These are phyloP conservation scores for Alcis repandata DNA, from an alignment of 2,888 invertebrate species.

Conservation along the genomic window DNA sequence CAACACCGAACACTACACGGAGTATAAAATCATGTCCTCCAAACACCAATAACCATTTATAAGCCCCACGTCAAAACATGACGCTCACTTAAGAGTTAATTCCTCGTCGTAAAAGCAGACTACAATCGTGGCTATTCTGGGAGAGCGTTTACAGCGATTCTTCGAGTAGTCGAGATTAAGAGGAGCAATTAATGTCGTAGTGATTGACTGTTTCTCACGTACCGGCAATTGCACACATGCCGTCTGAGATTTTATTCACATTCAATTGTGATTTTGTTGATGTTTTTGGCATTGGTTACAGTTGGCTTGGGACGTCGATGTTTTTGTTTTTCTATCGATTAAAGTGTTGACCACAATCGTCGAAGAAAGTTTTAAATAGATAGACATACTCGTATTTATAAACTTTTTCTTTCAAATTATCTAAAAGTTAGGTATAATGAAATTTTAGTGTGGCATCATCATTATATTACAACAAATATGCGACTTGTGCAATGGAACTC, in stretches of 20 bases:
- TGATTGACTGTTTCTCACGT: slow-evolving; percentile 74
- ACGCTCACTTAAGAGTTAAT: slow-evolving; percentile 62
- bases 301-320: not conserved
- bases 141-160: slow-evolving; percentile 66
- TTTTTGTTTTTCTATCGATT: too few relatives aligned
- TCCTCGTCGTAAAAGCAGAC: slow-evolving; percentile 67
- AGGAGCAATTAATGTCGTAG: slow-evolving; percentile 73
- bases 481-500: too few relatives aligned
- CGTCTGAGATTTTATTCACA: slow-evolving; percentile 31
- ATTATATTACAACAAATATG: too few relatives aligned
- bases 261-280: slow-evolving; percentile 19
- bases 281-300: not conserved
- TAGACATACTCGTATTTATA: too few relatives aligned
- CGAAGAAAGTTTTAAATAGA: too few relatives aligned
- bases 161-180: slow-evolving; percentile 73
- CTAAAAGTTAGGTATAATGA: too few relatives aligned
- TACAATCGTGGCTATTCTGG: slow-evolving; percentile 76
- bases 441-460: too few relatives aligned
- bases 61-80: slow-evolving; percentile 78
- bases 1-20: slow-evolving; percentile 34
- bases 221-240: slow-evolving; percentile 20
- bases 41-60: slow-evolving; percentile 74
- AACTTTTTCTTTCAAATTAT: too few relatives aligned
- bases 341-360: too few relatives aligned
- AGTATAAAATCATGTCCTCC: slow-evolving; percentile 63